These are phyloP conservation scores for Lissonota sp. DNA, from an alignment of 2,888 invertebrate species.

Conservation along the genomic window DNA sequence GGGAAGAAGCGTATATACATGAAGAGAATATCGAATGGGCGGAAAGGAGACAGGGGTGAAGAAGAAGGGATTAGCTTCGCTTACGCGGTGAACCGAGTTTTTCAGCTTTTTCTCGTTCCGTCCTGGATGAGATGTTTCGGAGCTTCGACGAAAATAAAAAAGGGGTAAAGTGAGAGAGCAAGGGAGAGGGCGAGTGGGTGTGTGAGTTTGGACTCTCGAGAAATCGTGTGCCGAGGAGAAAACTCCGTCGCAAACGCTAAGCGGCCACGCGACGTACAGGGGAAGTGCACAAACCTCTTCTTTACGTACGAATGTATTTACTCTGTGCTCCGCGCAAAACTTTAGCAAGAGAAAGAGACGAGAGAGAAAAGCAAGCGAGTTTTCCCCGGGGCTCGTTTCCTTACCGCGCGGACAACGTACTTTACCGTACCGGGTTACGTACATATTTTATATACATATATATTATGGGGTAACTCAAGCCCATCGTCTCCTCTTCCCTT, in stretches of 20 bases:
- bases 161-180: constrained; percentile 24
- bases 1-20: constrained; percentile 21
- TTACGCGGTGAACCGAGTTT: constrained; percentile 59
- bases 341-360: constrained; percentile 59
- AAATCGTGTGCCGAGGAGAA: constrained; percentile 21
- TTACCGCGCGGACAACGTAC: constrained; percentile 65
- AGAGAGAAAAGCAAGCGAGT: constrained; percentile 61
- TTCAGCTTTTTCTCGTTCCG: constrained; percentile 37
- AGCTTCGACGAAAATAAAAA: constrained; percentile 52
- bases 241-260: constrained; percentile 68
- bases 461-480: constrained; percentile 26
- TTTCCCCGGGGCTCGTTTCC: constrained; percentile 66
- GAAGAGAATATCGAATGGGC: constrained; percentile 44
- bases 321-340: constrained; percentile 67
- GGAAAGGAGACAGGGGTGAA: constrained; percentile 5
- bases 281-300: constrained; percentile 20
- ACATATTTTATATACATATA: constrained; percentile 19
- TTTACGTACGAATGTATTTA: constrained; percentile 74
- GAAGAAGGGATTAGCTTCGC: constrained; percentile 55
- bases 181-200: constrained; percentile 41
- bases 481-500: constrained; percentile 45
- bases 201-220: constrained; percentile 44
- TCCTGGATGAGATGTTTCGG: constrained; percentile 50
- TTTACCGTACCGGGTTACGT: constrained; percentile 56
- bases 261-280: constrained; percentile 64